Base-by-base conservation (phyloP, 2,113 vertebrate species). In the Sylvia atricapilla region DNA sequence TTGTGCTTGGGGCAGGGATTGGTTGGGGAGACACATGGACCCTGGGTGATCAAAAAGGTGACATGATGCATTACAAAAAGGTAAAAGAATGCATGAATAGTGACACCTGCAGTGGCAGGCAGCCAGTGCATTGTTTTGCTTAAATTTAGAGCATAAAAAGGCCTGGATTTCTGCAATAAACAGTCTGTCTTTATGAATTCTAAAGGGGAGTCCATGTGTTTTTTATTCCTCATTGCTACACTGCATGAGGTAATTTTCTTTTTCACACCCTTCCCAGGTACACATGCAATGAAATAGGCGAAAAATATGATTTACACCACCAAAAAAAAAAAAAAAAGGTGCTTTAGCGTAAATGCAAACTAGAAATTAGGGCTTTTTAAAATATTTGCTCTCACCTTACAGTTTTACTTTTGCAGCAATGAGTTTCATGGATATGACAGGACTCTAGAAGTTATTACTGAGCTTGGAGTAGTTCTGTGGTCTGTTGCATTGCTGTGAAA, bases 141-240 rank as follows among this genome's bases (percentile, higher is more conserved):
- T 11, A 19, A 35, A 31, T 50, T 41, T 15, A 83, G 55, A 70
- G 15, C 37, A 60, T 43, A 43, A 43, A 70, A 50, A 82, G 3
- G 19, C 30, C 24, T 11, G 6, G 0, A 19, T 10, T 17, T 17
- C 55, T 18, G 10, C 7, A 13, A 19, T 39, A 19, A 74, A 23
- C 0, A 0, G 15, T 46, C 13, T 80, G 22, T 35, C 31, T 52
- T 35, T 46, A 56, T 0, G 3, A 13, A 10, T 30, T 11, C 41
- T 15, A 2, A 46, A 23, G 3, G 12, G 6, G 30, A 22, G 6
- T 27, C n/a, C 0, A 0, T 18, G 27, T 33, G 27, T 28, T 28
- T 28, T 37, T 46, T 39, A 46, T 55, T 55, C 59, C 28, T 46
- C 18, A 12, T 28, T 33, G 28, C n/a, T 39, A 3, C 7, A 25